Evolutionary conservation across 2,797 vertebrate genomes (phyloP).

Genomic region (Acanthopagrus latus): DNA sequence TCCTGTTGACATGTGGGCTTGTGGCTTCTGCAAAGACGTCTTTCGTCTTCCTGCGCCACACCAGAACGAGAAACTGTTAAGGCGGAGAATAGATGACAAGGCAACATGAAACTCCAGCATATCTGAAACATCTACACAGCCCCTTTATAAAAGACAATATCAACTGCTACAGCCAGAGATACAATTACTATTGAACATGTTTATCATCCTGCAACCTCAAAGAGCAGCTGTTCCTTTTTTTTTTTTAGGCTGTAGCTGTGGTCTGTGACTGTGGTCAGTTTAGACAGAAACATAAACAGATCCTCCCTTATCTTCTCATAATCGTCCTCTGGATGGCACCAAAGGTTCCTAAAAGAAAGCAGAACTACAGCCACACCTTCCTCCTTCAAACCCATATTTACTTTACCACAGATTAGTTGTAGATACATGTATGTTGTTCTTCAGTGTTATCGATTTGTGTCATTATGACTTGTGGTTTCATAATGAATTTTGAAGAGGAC

Average conservation of each 20-base stretch:
- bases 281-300: not conserved
- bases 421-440: conserved; percentile 16
- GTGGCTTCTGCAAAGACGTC: not conserved
- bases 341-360: not conserved
- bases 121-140: not conserved
- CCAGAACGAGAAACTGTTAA: not conserved
- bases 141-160: not conserved
- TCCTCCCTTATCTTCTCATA: not conserved
- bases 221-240: not conserved
- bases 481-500: conserved; percentile 3
- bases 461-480: conserved; percentile 29
- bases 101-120: not conserved
- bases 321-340: conserved; percentile 9
- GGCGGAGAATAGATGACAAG: not conserved
- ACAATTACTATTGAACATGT: not conserved
- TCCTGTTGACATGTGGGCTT: conserved; percentile 61
- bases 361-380: not conserved
- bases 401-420: not conserved
- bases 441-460: conserved; percentile 23
- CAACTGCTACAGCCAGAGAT: not conserved
- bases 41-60: conserved; percentile 43
- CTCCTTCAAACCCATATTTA: rapidly evolving
- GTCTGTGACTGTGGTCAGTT: not conserved
- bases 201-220: not conserved
- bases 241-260: not conserved